These are phyloP conservation scores for Cataglyphis livida DNA, from an alignment of 2,888 invertebrate species.

Conservation along the genomic window DNA sequence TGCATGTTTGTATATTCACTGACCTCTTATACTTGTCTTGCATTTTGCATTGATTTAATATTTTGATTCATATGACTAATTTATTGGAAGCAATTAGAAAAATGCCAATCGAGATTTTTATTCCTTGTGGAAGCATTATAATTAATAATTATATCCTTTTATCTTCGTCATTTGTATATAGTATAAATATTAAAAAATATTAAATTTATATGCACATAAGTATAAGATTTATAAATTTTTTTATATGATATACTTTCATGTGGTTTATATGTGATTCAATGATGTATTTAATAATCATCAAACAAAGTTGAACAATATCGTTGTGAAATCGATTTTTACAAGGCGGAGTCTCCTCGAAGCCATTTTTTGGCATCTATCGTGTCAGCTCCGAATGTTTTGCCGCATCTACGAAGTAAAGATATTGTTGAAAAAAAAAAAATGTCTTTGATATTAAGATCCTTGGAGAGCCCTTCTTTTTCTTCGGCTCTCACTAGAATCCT, in stretches of 20 bases:
- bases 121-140: neutral
- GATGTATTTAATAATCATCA: neutral
- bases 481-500: neutral
- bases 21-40: neutral
- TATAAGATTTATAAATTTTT: neutral
- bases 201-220: neutral
- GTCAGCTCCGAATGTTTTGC: conserved; percentile 91
- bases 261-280: neutral
- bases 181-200: neutral
- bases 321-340: neutral
- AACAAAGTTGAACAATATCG: neutral
- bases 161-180: neutral
- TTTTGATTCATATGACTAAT: neutral
- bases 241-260: neutral
- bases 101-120: neutral
- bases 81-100: neutral
- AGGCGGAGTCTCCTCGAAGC: conserved; percentile 88
- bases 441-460: neutral
- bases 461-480: neutral
- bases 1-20: neutral
- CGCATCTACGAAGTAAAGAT: conserved; percentile 86
- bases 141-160: neutral
- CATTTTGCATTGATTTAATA: neutral
- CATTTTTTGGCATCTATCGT: conserved; percentile 91
- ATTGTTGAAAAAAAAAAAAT: conserved; percentile 6